phyloP scores from a whole-genome alignment of 2,888 invertebrate genomes.

The Pachydiplax longipennis region DNA sequence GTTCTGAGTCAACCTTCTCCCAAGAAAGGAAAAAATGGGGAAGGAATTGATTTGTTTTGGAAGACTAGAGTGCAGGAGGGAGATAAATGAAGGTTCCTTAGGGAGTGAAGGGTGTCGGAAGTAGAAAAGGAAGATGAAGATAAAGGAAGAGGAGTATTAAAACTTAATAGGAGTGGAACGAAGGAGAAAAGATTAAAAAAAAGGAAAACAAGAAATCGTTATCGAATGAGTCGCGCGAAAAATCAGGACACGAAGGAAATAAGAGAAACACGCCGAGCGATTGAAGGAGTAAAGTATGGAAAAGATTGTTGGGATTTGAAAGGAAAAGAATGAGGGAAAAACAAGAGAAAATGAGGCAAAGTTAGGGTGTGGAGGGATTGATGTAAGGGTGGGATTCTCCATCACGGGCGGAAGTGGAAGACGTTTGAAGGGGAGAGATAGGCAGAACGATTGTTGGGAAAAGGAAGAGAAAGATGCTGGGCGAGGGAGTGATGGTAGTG shows the following conservation, averaged over 20 bases:
- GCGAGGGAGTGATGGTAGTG: background rate
- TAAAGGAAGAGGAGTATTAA: background rate
- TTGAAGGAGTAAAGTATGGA: background rate
- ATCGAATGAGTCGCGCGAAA: background rate
- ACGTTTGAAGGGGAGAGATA: background rate
- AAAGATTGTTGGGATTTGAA: background rate
- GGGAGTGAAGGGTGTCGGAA: background rate
- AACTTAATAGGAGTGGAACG: background rate
- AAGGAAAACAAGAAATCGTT: background rate
- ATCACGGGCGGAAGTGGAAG: background rate
- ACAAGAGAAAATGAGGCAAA: background rate
- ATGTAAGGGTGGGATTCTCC: background rate
- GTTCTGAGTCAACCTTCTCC: no score
- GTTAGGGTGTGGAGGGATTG: background rate
- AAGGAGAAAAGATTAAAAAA: background rate
- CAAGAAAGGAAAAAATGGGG: background rate
- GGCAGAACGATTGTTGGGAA: background rate
- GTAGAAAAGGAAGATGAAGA: background rate
- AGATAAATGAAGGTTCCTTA: background rate
- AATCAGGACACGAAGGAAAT: background rate
- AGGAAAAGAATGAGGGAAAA: background rate
- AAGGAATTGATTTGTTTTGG: background rate
- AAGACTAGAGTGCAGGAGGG: no score
- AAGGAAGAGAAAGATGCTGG: background rate
- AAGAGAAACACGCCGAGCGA: background rate